Conservation (phyloP, 2,888 invertebrate genomes). For the Agrotis puta region DNA sequence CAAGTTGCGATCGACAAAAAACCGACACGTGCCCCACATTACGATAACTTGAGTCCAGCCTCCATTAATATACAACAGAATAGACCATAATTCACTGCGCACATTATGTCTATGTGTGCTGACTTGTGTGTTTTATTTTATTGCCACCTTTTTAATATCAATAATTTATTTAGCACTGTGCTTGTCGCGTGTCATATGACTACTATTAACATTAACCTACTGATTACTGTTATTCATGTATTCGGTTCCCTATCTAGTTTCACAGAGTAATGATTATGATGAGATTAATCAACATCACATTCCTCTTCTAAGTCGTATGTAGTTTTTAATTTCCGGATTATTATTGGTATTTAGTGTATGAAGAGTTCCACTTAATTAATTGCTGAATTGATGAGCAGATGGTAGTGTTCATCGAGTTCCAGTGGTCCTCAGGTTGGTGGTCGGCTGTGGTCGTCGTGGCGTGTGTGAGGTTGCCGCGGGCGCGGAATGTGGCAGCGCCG, state of each 20-base stretch:
- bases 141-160: constrained; percentile 49
- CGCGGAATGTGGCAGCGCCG: constrained; percentile 79
- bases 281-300: neutral
- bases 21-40: constrained; percentile 62
- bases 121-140: constrained; percentile 56
- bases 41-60: constrained; percentile 55
- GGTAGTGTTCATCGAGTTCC: constrained; percentile 47
- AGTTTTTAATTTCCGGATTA: neutral
- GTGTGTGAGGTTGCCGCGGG: constrained; percentile 63
- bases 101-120: constrained; percentile 52
- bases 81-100: constrained; percentile 58
- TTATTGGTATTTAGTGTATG: neutral
- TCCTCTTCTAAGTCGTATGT: neutral
- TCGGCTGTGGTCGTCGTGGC: constrained; percentile 23
- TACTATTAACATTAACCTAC: constrained; percentile 9
- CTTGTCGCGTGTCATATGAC: constrained; percentile 9
- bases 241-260: neutral
- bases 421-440: constrained; percentile 33
- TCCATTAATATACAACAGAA: constrained; percentile 56
- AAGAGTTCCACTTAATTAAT: neutral
- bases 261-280: neutral
- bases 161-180: constrained; percentile 37
- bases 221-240: neutral
- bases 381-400: neutral
- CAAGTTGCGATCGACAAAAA: constrained; percentile 58